Conservation (phyloP, 2,888 invertebrate species). For the Cynaeus angustus region DNA sequence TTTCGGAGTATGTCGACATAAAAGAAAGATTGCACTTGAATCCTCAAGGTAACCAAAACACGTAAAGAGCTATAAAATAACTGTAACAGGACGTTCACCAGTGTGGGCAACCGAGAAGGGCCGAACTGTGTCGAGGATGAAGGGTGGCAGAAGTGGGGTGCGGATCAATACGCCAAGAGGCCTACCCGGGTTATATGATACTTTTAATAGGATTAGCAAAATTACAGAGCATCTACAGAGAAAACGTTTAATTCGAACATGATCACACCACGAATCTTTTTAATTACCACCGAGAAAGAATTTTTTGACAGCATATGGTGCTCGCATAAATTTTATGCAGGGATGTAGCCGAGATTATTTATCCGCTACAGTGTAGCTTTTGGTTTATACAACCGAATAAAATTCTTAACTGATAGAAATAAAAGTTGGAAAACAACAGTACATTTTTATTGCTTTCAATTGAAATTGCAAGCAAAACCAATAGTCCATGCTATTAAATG, state of each 20-base stretch:
- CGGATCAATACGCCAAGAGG: conserved; percentile 70
- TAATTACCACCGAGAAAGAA: conserved; percentile 5
- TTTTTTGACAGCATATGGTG: neutral
- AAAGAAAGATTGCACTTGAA: conserved; percentile 27
- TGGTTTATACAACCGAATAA: conserved; percentile 6
- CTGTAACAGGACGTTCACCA: conserved; percentile 44
- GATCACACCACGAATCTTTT: conserved; percentile 36
- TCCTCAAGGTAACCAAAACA: conserved; percentile 43
- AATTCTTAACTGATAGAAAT: conserved; percentile 13
- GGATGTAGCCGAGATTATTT: conserved; percentile 6
- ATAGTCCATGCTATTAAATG: conserved; percentile 46
- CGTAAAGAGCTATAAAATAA: conserved; percentile 41
- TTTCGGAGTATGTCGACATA: conserved; percentile 5
- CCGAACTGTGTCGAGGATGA: conserved; percentile 54
- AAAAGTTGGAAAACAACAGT: conserved; percentile 24
- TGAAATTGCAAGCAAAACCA: conserved; percentile 39
- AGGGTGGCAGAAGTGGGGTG: conserved; percentile 59
- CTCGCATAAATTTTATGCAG: conserved; percentile 7
- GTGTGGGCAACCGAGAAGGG: conserved; percentile 52
- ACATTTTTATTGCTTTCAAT: conserved; percentile 35
- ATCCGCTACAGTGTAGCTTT: conserved; percentile 7
- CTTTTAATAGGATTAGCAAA: conserved; percentile 71
- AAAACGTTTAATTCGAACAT: conserved; percentile 67
- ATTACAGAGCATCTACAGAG: conserved; percentile 69
- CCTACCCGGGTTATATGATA: conserved; percentile 70